Conservation (phyloP, 2,888 invertebrate species). For the Steinernema hermaphroditum region DNA sequence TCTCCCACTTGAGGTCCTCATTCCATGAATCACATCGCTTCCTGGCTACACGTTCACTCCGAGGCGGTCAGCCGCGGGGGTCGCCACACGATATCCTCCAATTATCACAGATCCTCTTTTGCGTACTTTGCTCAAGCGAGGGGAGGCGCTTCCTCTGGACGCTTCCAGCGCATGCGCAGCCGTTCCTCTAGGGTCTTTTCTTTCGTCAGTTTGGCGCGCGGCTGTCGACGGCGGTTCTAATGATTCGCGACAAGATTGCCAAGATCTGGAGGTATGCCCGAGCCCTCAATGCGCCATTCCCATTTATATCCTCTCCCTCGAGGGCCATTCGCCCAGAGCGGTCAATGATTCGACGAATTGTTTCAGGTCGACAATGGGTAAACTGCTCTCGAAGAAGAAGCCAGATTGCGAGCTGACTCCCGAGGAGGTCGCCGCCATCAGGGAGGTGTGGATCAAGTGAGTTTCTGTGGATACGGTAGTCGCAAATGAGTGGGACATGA, state of each 20-base stretch:
- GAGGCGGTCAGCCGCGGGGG: no score
- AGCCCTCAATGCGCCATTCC: background rate
- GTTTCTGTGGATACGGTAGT: no score
- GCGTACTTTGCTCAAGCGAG: slow-evolving; percentile 7
- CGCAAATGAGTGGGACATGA: no score
- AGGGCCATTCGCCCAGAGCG: background rate
- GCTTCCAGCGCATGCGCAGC: no score
- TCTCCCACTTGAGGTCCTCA: no score
- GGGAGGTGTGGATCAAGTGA: slow-evolving; percentile 56
- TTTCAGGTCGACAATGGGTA: slow-evolving; percentile 33
- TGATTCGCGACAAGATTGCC: background rate
- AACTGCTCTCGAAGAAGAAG: slow-evolving; percentile 38
- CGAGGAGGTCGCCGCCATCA: slow-evolving; percentile 54
- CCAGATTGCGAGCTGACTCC: slow-evolving; percentile 50
- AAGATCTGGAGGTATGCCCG: slow-evolving; percentile 20
- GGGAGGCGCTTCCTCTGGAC: background rate
- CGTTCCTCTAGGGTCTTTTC: background rate
- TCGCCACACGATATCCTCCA: no score
- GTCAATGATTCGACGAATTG: background rate
- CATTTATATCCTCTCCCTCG: background rate
- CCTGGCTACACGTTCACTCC: no score
- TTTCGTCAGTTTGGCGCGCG: background rate
- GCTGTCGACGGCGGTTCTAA: background rate
- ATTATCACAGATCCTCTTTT: no score
- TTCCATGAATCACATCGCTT: no score